Evolutionary conservation across 1,140 invertebrate genomes (phyloP), one percentile per base, ranked within the genome.

Genomic region (Megathymus violae): DNA sequence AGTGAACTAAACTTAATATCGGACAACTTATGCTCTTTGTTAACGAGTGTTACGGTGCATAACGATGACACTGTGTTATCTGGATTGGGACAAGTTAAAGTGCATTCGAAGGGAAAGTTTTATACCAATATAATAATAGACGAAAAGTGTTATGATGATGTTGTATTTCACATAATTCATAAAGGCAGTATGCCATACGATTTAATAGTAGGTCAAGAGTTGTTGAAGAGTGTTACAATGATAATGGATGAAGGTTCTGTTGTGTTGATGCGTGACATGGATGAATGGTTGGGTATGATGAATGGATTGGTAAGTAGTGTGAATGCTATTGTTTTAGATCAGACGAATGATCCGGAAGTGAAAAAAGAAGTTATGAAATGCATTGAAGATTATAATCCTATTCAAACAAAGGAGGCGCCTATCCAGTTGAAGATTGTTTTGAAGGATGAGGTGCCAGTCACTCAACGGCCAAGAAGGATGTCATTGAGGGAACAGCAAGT

Each of bases 231-330:
- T 22, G 19, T 22, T 3, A 22, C 19, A 3, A 22, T 22, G 5
- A 22, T 22, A 3, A 3, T 22, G 5, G 2, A 5, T 22, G 19
- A 5, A 3, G 19, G 19, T 22, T 3, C 19, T 22, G 19, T 22
- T 22, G 2, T 34, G 67, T 89, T 0, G 83, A 84, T 5, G 19
- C 5, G 2, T 3, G 2, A 22, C 2, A 5, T 3, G 5, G 19
- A 22, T 22, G 19, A 22, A 5, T 22, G 19, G 19, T 5, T 22
- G 19, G 19, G 19, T 22, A 5, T 2, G 2, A 22, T 22, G 19
- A 22, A 22, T 3, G n/a, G n/a, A n/a, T n/a, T n/a, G n/a, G 19
- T 22, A 3, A 3, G 19, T 5, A 22, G 2, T 2, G 2, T 2
- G 2, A 22, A 22, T 22, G 19, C 5, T 22, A 5, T 4, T 34